Evolutionary conservation across 2,888 invertebrate species (phyloP), one percentile per base, ranked within the genome.

Genomic region (Zaprionus obscuricornis): DNA sequence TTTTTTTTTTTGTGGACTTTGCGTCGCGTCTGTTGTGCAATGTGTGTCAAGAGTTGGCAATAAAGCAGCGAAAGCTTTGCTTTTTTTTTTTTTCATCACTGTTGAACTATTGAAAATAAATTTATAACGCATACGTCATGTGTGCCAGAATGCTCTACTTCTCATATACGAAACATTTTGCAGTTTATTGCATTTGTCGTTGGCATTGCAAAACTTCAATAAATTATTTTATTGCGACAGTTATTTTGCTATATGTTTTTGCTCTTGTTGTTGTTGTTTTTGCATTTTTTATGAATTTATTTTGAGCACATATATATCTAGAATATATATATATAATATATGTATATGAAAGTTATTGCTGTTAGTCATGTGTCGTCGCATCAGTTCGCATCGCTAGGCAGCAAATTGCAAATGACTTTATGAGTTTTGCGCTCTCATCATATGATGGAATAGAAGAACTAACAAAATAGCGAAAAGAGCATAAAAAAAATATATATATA

Each of bases 151-250:
- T 29, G 50, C 24, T 2, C n/a, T n/a, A n/a, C n/a, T n/a, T n/a
- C n/a, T n/a, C 17, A 17, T 31, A 4, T 16, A 33, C 42, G 45
- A 40, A 37, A 10, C 42, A 34, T 57, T 63, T 64, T 60, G 64
- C 74, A 74, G 67, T 84, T 79, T 85, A 84, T 85, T 85, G 68
- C 75, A 74, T 86, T 70, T 81, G 75, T 79, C 72, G 81, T 74
- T 79, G 73, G 66, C 81, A 73, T 76, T 76, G 84, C 78, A 64
- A 54, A 77, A 87, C 76, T 81, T 86, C 86, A 86, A 86, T 86
- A 86, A 86, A 86, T 87, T 86, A 86, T 86, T 86, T 86, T 86
- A 86, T 86, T 82, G 86, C 81, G 87, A 79, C 83, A 85, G 79
- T 85, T 81, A 82, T 82, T 78, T 69, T 77, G 69, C 59, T n/a